These are phyloP conservation scores for Rhorus exstirpatorius DNA, from an alignment of 2,888 invertebrate genomes.

Conservation along the genomic window DNA sequence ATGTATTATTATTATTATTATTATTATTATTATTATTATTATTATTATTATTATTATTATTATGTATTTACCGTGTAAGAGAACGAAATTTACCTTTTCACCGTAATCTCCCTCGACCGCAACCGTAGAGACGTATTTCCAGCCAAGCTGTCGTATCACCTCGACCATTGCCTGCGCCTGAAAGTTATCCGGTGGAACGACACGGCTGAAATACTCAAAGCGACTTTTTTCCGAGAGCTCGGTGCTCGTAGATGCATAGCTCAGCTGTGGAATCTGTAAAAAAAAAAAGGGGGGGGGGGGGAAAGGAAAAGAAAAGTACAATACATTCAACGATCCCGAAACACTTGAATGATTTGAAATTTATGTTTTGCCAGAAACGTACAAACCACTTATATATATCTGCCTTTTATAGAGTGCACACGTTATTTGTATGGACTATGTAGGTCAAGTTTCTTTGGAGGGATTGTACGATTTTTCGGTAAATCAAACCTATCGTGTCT, in stretches of 20 bases:
- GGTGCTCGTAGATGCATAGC: constrained; percentile 91
- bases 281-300: constrained; percentile 31
- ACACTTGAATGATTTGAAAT: constrained; percentile 15
- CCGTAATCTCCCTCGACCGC: constrained; percentile 93
- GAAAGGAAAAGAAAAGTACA: not conserved
- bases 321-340: not conserved
- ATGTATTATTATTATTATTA: too few relatives aligned
- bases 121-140: constrained; percentile 92
- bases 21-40: too few relatives aligned
- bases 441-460: too few relatives aligned
- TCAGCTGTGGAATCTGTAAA: constrained; percentile 90
- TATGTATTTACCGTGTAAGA: too few relatives aligned
- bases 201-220: constrained; percentile 90
- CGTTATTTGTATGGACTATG: too few relatives aligned
- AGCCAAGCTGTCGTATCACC: constrained; percentile 89
- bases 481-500: too few relatives aligned
- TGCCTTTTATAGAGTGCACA: too few relatives aligned
- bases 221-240: constrained; percentile 90
- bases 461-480: too few relatives aligned
- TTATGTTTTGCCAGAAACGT: too few relatives aligned
- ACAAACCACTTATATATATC: too few relatives aligned
- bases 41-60: too few relatives aligned
- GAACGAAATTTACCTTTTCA: constrained; percentile 88
- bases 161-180: constrained; percentile 91
- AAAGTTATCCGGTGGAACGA: constrained; percentile 91